These are phyloP conservation scores for Megaustenia siamemsis DNA, from an alignment of 2,888 invertebrate species.

Conservation along the genomic window DNA sequence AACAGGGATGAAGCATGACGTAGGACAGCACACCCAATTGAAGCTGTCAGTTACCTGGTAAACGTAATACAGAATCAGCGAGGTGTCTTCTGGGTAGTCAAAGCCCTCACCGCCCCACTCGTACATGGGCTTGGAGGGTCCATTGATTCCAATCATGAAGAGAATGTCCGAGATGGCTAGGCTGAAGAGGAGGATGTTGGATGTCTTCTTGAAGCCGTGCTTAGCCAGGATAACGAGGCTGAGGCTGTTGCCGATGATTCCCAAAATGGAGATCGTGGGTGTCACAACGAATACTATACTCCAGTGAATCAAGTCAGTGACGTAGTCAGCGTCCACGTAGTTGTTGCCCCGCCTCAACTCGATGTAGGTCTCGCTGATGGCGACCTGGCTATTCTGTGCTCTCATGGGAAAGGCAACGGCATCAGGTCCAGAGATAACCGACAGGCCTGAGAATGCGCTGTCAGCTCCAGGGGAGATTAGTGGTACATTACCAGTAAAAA, in stretches of 20 bases:
- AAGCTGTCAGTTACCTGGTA: slow-evolving; percentile 33
- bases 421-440: no score
- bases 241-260: slow-evolving; percentile 28
- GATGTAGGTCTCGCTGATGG: no score
- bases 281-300: slow-evolving; percentile 19
- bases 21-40: slow-evolving; percentile 23
- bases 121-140: slow-evolving; percentile 31
- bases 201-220: slow-evolving; percentile 38
- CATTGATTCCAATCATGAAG: slow-evolving; percentile 40
- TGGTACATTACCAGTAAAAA: not conserved
- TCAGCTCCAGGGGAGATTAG: not conserved
- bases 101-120: slow-evolving; percentile 28
- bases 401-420: not conserved
- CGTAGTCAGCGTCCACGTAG: slow-evolving; percentile 4
- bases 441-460: not conserved
- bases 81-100: slow-evolving; percentile 19
- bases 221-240: slow-evolving; percentile 30
- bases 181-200: slow-evolving; percentile 36
- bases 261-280: slow-evolving; percentile 27
- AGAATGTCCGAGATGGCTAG: slow-evolving; percentile 38
- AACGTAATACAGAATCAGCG: slow-evolving; percentile 13
- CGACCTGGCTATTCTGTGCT: not conserved
- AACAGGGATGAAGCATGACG: slow-evolving; percentile 9
- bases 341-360: not conserved
- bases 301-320: slow-evolving; percentile 31